Evolutionary conservation across 2,888 invertebrate genomes (phyloP).

Genomic region (Cyaniris semiargus): DNA sequence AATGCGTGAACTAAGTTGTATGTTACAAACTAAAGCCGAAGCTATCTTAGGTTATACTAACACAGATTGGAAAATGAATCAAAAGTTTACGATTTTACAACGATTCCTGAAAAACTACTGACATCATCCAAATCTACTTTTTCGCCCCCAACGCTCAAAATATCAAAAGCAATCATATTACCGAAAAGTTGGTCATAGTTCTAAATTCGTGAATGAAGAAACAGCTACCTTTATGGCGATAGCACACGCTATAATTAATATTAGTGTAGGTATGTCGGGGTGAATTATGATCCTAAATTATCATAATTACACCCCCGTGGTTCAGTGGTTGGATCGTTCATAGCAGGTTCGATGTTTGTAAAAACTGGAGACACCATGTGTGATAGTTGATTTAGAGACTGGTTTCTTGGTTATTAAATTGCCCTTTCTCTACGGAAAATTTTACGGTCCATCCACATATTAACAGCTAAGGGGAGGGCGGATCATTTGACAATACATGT

Average conservation of each 20-base stretch:
- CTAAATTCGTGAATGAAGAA: neutral
- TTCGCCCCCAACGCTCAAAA: too few species aligned
- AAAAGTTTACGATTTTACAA: too few species aligned
- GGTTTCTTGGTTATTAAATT: too few species aligned
- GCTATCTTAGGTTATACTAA: too few species aligned
- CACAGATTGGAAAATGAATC: too few species aligned
- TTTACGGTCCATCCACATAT: too few species aligned
- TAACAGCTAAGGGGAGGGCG: too few species aligned
- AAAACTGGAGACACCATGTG: neutral
- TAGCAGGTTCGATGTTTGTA: neutral
- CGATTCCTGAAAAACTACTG: too few species aligned
- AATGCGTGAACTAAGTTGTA: too few species aligned
- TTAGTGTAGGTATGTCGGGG: neutral
- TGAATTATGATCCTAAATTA: neutral
- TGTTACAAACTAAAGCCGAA: too few species aligned
- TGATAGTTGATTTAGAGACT: neutral
- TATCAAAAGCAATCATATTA: constrained; percentile 2
- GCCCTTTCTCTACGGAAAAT: too few species aligned
- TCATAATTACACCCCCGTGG: neutral
- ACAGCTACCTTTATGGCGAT: neutral
- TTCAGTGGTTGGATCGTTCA: neutral
- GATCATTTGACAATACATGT: too few species aligned
- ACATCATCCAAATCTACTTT: neutral
- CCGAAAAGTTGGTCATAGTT: constrained; percentile 1
- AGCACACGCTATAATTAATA: constrained; percentile 12